Evolutionary conservation across 2,113 vertebrate species (phyloP), one percentile per base, ranked within the genome.

Genomic region (Sclerurus mexicanus): DNA sequence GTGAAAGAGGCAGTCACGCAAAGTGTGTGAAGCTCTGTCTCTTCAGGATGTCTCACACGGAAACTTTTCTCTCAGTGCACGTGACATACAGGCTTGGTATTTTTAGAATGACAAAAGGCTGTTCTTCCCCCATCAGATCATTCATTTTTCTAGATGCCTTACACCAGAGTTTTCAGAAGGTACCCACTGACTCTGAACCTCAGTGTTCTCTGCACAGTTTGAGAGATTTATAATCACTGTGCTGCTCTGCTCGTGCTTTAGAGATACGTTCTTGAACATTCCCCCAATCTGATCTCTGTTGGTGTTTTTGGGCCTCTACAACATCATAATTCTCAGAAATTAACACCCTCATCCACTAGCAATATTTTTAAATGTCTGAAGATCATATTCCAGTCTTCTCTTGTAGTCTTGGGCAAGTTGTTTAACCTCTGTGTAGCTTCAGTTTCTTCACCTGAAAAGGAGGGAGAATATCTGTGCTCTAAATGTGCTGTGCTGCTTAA

Each of bases 91-190:
- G 42, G 33, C 39, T 59, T 35, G 25, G 49, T 91, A 75, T 82
- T 96, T 94, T 90, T 73, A 92, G 94, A 91, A 85, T 79, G 64
- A 85, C 35, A 81, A 77, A 86, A 91, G 68, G n/a, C 44, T 85
- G 52, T 50, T 92, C 92, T 91, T 77, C 42, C 60, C 78, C 68
- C 47, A 24, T 74, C 42, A 63, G 68, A 86, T 62, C 37, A 58
- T 83, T 83, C n/a, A 7, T 84, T 95, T 86, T 88, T 77, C 90
- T 68, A 71, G 73, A 71, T 75, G 73, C 47, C 64, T 94, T 86
- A 39, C 46, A 71, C 49, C 50, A 40, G 31, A 78, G 39, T 56
- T 90, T 89, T 93, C 68, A 78, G 87, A 75, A 76, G 76, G 56
- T 63, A 55, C 52, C 64, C 63, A 44, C 68, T 47, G 47, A 24